Percentiles rank a stretch among this genome's conserved stretches.
Conservation (phyloP, 1,140 invertebrate species). For the Drosophila bipectinata region DNA sequence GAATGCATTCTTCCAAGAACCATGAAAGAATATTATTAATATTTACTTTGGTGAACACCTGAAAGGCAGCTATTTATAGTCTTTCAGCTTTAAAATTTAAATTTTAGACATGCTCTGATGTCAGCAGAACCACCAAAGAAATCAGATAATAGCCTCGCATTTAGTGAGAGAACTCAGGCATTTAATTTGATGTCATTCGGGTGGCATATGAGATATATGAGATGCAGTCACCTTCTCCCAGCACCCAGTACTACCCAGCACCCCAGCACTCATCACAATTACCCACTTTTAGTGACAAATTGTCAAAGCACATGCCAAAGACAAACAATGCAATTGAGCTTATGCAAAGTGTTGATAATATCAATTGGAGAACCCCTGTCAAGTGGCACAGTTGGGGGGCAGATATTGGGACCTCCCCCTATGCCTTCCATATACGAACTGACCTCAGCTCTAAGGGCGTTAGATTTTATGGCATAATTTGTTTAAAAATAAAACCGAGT, state of each 20-base stretch:
- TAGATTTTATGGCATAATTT: constrained; percentile 67
- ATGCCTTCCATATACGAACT: constrained; percentile 51
- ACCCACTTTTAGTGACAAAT: constrained; percentile 67
- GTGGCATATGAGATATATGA: constrained; percentile 30
- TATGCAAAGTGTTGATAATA: constrained; percentile 75
- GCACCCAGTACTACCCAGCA: neutral
- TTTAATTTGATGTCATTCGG: constrained; percentile 72
- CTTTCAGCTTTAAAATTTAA: too few species aligned
- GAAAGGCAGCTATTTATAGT: constrained; percentile 16
- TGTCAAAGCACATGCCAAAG: constrained; percentile 73
- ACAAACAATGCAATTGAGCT: constrained; percentile 72
- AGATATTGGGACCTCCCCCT: constrained; percentile 8
- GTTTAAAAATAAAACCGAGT: constrained; percentile 77
- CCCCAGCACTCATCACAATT: constrained; percentile 26
- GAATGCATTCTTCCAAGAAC: neutral
- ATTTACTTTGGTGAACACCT: neutral
- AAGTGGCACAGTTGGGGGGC: constrained; percentile 70
- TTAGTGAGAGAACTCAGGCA: constrained; percentile 59
- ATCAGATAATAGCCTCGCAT: constrained; percentile 33
- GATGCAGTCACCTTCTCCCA: constrained; percentile 31
- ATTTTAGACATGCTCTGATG: constrained; percentile 13
- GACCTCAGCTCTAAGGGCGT: constrained; percentile 10
- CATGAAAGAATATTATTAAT: neutral
- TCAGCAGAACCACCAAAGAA: constrained; percentile 18
- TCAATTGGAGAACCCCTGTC: constrained; percentile 75